Evolutionary conservation across 2,888 invertebrate species (phyloP).

Genomic region (Caenorhabditis sp.): DNA sequence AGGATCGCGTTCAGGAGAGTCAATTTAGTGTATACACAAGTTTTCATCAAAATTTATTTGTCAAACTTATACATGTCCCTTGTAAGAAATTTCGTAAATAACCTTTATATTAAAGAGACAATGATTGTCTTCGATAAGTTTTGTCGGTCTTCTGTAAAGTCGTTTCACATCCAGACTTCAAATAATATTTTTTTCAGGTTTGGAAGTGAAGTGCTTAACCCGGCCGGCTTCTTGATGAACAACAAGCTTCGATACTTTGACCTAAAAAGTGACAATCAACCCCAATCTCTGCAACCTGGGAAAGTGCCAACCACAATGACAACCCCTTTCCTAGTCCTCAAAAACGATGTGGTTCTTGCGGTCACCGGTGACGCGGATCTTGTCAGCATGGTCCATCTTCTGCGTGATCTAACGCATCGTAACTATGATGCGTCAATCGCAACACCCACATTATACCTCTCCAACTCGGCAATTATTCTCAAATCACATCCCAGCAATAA

Average conservation of each 20-base stretch:
- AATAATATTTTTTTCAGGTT: constrained; percentile 16
- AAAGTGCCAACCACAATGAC: constrained; percentile 31
- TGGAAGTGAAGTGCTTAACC: constrained; percentile 19
- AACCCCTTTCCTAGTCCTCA: constrained; percentile 35
- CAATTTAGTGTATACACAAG: too few relatives aligned
- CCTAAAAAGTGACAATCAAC: constrained; percentile 15
- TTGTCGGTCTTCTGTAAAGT: too few relatives aligned
- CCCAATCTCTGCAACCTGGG: constrained; percentile 40
- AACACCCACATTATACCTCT: constrained; percentile 24
- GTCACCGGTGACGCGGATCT: constrained; percentile 22
- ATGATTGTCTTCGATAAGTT: too few relatives aligned
- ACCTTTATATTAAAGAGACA: too few relatives aligned
- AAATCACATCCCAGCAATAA: constrained; percentile 14
- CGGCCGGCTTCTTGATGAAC: constrained; percentile 30
- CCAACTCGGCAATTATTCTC: constrained; percentile 27
- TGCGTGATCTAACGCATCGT: constrained; percentile 32
- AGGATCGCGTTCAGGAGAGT: too few relatives aligned
- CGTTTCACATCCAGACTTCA: too few relatives aligned
- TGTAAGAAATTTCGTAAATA: too few relatives aligned
- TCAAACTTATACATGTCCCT: too few relatives aligned
- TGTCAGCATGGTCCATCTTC: constrained; percentile 19
- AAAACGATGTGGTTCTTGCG: constrained; percentile 22
- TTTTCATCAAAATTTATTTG: too few relatives aligned
- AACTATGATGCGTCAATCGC: constrained; percentile 35
- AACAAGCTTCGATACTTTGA: constrained; percentile 34